Evolutionary conservation across 1,140 invertebrate species (phyloP), one percentile per base, ranked within the genome.

Genomic region (Pachyrhynchus sulphureomaculatus): DNA sequence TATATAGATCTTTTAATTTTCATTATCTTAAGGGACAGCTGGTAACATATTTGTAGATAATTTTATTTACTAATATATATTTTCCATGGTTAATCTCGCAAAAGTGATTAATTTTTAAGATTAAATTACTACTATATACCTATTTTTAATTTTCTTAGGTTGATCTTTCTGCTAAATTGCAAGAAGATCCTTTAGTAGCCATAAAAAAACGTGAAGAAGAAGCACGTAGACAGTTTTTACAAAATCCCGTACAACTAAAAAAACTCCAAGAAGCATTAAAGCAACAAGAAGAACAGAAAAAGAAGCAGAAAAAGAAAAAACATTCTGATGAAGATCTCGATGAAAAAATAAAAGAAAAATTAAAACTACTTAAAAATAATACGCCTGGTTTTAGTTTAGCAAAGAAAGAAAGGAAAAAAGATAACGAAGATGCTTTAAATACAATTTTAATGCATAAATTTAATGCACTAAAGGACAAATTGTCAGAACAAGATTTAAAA

Each of bases 191-290:
- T 0, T 74, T 96, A 23, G 86, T 92, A 69, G 80, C 86, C 1
- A 95, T 96, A 0, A 90, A 91, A 69, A 88, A 91, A 74, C 84
- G 87, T 55, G 91, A 95, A 78, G 84, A 92, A 75, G 92, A 95
- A 78, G 87, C 87, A 0, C 79, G 88, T 34, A 84, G 84, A 47
- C 86, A 92, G 67, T 77, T 96, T 18, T 73, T 95, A 6, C 88
- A 92, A 67, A 96, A 96, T 84, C 93, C 93, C n/a, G 83, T 95
- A 0, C 92, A 92, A 76, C 78, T 95, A 63, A 92, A 92, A 68
- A 86, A 90, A 76, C 75, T 95, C 1, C 84, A 92, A 72, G 83
- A 90, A 70, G 78, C 93, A 69, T 83, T 95, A 66, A 79, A 84
- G 73, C 78, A 77, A 52, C 82, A 86, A 68, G 76, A 84, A 69